Base-by-base conservation (phyloP, 2,113 vertebrate species). In the Glaucomys volans region DNA sequence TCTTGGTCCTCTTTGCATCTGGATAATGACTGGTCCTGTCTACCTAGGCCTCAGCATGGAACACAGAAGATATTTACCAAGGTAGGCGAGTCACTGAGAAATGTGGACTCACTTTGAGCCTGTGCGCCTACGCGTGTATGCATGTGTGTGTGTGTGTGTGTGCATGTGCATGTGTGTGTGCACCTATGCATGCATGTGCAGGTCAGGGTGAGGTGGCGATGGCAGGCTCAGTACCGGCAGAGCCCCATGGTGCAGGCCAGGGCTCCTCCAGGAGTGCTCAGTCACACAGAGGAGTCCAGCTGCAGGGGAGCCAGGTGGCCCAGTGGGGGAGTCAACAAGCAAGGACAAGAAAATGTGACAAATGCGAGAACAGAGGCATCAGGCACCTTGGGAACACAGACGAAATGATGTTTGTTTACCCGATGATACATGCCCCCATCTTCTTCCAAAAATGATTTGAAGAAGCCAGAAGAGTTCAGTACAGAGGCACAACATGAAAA, bases 291-390 rank as follows among this genome's bases (percentile, higher is more conserved):
- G 69, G 80, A 87, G 11, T 80, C 92, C 87, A 84, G 80, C 52
- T 90, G n/a, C 44, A 66, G 84, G 76, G 66, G 83, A 81, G 28
- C 35, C 90, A 95, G 71, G 92, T 81, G 87, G 90, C 87, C 40
- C 80, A 44, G 40, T 3, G 37, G 44, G 71, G 90, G 80, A 90
- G 59, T 92, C 95, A 87, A 90, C 84, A 95, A 92, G 80, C 74
- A 77, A 74, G 87, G 59, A 90, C 30, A 76, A 54, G 30, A 96
- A 91, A 95, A 83, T 13, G 81, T 28, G 59, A 81, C 82, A 77
- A 90, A 72, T 81, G 37, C 35, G 24, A 80, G 81, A 92, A 80
- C 66, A 96, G 84, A 95, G 95, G 26, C 57, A 24, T 35, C 62
- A 13, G 50, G 3, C 37, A 81, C 22, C 54, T 90, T 62, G 85